Percentiles rank a stretch among this genome's conserved stretches.
Evolutionary conservation across 2,113 vertebrate genomes (phyloP).

Genomic region (Grantiella picta): DNA sequence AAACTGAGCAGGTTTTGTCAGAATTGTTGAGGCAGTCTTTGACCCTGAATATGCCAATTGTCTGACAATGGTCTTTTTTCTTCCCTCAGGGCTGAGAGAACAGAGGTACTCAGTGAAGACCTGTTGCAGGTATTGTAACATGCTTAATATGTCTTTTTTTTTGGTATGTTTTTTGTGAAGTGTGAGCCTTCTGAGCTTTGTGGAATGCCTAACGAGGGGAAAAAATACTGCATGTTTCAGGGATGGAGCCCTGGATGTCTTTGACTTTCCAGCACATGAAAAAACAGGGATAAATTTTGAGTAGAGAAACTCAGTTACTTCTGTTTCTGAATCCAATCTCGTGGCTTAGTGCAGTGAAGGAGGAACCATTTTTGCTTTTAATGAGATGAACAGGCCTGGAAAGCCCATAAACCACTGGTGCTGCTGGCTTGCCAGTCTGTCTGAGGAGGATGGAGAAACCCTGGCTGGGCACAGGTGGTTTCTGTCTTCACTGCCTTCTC

Average conservation of each 20-base stretch:
- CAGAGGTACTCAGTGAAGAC: slow-evolving; percentile 97
- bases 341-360: background rate
- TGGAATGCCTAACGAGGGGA: background rate
- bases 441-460: background rate
- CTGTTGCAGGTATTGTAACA: slow-evolving; percentile 86
- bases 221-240: fast-evolving
- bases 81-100: slow-evolving; percentile 90
- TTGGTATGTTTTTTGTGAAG: background rate
- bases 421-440: background rate
- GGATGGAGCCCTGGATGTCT: background rate
- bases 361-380: background rate
- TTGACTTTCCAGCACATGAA: background rate
- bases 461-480: background rate
- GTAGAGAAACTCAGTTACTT: background rate
- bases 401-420: background rate
- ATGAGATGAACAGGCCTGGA: background rate
- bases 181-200: background rate
- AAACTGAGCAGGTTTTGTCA: background rate
- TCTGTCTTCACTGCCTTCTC: background rate
- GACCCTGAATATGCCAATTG: background rate
- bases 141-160: background rate
- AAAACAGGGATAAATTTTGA: background rate
- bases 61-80: background rate
- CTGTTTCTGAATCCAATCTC: background rate
- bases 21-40: background rate